Percentiles rank a stretch among this genome's conserved stretches.
Evolutionary conservation across 2,113 vertebrate genomes (phyloP).

Genomic region (Morone saxatilis): DNA sequence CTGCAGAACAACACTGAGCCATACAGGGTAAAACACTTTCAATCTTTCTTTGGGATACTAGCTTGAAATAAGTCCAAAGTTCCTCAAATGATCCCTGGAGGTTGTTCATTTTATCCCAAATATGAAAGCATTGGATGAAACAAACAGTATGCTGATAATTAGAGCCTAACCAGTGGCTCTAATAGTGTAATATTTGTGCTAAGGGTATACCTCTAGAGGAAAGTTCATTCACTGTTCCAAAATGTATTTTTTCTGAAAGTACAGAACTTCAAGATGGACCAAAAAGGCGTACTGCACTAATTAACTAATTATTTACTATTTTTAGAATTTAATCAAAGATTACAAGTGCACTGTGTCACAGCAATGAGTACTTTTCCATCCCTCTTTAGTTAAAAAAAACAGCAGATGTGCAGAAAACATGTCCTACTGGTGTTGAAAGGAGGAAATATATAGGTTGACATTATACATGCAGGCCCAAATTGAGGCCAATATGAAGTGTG

Average conservation of each 20-base stretch:
- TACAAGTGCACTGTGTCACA: neutral
- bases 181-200: neutral
- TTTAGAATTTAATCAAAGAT: neutral
- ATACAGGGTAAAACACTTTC: slow-evolving; percentile 85
- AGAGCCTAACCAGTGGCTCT: neutral
- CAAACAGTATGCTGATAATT: neutral
- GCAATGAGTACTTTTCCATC: neutral
- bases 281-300: neutral
- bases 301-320: neutral
- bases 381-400: neutral
- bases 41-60: neutral
- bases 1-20: slow-evolving; percentile 86
- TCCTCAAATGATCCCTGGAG: neutral
- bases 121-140: neutral
- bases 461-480: slow-evolving; percentile 21
- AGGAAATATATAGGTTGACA: slow-evolving; percentile 36
- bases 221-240: neutral
- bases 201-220: neutral
- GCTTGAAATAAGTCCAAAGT: neutral
- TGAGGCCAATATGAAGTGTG: slow-evolving; percentile 27
- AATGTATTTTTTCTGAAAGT: neutral
- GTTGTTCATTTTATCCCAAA: neutral
- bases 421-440: neutral
- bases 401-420: neutral
- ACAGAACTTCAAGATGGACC: neutral